These are phyloP conservation scores for Torymus aiolomorphi DNA, from an alignment of 2,888 invertebrate genomes.

Conservation along the genomic window DNA sequence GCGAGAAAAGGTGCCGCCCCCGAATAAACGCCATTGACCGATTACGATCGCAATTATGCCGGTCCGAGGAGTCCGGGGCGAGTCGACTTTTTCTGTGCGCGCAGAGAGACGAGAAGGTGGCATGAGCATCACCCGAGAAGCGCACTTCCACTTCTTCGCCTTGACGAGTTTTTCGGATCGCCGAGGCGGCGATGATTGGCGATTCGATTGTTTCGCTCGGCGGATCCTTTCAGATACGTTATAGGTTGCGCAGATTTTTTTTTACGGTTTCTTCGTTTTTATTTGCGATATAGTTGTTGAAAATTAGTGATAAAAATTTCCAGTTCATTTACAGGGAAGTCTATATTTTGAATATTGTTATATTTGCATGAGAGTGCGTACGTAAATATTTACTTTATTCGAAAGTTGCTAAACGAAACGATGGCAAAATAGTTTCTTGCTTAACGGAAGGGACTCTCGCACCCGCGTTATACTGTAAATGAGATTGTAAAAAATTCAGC, in stretches of 20 bases:
- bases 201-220: not conserved
- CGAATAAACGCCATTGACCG: constrained; percentile 18
- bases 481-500: constrained; percentile 39
- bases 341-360: too few species aligned
- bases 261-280: too few species aligned
- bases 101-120: too few species aligned
- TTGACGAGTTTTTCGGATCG: not conserved
- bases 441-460: not conserved
- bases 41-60: constrained; percentile 45
- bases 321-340: too few species aligned
- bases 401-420: not conserved
- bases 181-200: constrained; percentile 1
- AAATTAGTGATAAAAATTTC: too few species aligned
- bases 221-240: not conserved
- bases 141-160: not conserved
- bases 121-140: too few species aligned
- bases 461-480: constrained; percentile 13
- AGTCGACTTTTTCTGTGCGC: too few species aligned
- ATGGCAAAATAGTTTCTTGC: not conserved
- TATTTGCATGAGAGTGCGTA: too few species aligned
- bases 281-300: too few species aligned
- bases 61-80: too few species aligned
- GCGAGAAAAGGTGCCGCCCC: not conserved
- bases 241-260: too few species aligned
- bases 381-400: too few species aligned